phyloP scores from a whole-genome alignment of 2,797 vertebrate species.

The Allobates femoralis region DNA sequence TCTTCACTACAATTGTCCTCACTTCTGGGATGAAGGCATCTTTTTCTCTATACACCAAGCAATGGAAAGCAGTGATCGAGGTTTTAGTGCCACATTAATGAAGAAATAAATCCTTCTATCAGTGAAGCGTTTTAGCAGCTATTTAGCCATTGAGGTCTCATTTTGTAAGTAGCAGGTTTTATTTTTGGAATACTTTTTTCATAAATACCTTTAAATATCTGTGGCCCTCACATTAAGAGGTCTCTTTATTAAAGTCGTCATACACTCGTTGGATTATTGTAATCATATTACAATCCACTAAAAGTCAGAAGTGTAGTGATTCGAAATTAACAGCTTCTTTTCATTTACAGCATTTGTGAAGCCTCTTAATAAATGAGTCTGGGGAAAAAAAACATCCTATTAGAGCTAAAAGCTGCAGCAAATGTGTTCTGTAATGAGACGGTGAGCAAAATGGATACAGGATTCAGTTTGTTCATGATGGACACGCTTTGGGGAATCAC shows the following conservation, averaged over 20 bases:
- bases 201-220: not conserved
- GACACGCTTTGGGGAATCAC: not conserved
- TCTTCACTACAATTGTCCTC: not conserved
- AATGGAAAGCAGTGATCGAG: not conserved
- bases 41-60: not conserved
- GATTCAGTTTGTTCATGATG: not conserved
- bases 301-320: conserved; percentile 39
- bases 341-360: conserved; percentile 51
- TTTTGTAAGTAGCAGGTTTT: not conserved
- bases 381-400: conserved; percentile 12
- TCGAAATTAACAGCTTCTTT: conserved; percentile 40
- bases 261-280: conserved; percentile 34
- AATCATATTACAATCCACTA: conserved; percentile 32
- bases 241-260: conserved; percentile 52
- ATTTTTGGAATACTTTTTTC: conserved; percentile 1
- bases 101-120: not conserved
- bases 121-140: not conserved
- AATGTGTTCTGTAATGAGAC: conserved; percentile 41
- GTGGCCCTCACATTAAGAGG: not conserved
- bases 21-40: not conserved
- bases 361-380: conserved; percentile 49
- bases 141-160: not conserved
- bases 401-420: conserved; percentile 45
- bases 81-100: not conserved
- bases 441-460: conserved; percentile 31